Conservation (phyloP, 2,888 invertebrate genomes). For the Dynastes grantii region DNA sequence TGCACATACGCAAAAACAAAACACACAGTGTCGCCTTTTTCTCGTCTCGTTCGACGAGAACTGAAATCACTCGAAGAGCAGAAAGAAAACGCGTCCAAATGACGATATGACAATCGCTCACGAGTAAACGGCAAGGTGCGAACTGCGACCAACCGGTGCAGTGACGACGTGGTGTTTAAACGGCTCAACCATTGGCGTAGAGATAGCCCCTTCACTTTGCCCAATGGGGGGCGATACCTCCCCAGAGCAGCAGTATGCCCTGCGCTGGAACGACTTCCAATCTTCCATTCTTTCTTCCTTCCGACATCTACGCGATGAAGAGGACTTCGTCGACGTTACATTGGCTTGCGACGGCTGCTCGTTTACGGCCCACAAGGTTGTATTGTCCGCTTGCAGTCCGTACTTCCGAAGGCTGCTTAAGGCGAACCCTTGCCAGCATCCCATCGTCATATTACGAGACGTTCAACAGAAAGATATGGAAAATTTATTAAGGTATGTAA, state of each 20-base stretch:
- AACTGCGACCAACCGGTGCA: conserved; percentile 41
- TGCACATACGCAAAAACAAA: background rate
- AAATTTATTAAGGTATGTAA: conserved; percentile 81
- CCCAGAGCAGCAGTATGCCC: conserved; percentile 90
- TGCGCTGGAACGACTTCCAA: conserved; percentile 96
- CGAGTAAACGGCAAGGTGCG: conserved; percentile 23
- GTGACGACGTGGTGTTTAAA: conserved; percentile 53
- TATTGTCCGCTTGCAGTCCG: conserved; percentile 94
- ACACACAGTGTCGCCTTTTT: background rate
- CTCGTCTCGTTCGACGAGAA: conserved; percentile 27
- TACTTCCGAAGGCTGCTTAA: conserved; percentile 91
- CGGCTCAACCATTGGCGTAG: conserved; percentile 70
- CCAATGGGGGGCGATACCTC: conserved; percentile 76
- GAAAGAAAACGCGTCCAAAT: conserved; percentile 32
- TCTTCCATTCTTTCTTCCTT: conserved; percentile 92
- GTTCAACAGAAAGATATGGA: conserved; percentile 91
- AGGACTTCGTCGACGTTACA: conserved; percentile 95
- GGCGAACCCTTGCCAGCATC: conserved; percentile 93
- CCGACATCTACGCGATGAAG: conserved; percentile 89
- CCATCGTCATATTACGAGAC: conserved; percentile 90
- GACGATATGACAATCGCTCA: conserved; percentile 40
- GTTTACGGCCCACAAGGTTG: conserved; percentile 92
- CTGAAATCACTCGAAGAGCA: background rate
- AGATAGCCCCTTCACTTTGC: conserved; percentile 70
- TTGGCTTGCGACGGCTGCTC: conserved; percentile 92